Evolutionary conservation across 2,888 invertebrate genomes (phyloP), one percentile per base, ranked within the genome.

Genomic region (Drosophila anomalata): DNA sequence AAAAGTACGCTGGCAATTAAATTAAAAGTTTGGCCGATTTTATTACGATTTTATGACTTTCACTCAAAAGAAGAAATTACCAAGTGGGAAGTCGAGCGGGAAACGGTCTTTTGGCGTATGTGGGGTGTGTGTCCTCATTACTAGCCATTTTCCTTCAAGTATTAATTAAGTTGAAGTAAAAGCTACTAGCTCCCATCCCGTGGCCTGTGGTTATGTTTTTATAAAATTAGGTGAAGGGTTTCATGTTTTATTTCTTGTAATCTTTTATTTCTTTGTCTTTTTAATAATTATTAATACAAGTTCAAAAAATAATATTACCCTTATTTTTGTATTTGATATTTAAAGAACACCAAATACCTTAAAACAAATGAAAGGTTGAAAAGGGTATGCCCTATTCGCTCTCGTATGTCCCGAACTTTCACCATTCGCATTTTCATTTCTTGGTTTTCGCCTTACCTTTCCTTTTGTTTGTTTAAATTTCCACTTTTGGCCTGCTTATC

Each of bases 21-120:
- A 84, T 85, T 84, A 85, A 87, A 84, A 87, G 73, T 84, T 36
- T 75, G 75, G 69, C 52, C 56, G 57, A 81, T 81, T 78, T 76
- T 55, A 76, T 84, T 65, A 63, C 76, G 60, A 74, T 82, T 82
- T 84, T 84, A 87, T 85, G 80, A 74, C 54, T 63, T 65, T 75
- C 62, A 50, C 67, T 68, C 41, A 39, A 56, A 63, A 51, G 46
- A 39, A 50, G 59, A 47, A 55, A 61, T 61, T 50, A 39, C 61
- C 61, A 46, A 48, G 36, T 14, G 14, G 14, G 14, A 14, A 54
- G 66, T 59, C 59, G 53, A 62, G 54, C 33, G 57, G 56, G 39
- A 46, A 51, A 42, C 42, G 54, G 5, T 33, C 6, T 31, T 11
- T 50, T 26, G 6, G 7, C 6, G n/a, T n/a, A n/a, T 36, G 36